Evolutionary conservation across 1,140 invertebrate genomes (phyloP).

Genomic region (Neodiprion virginianus): DNA sequence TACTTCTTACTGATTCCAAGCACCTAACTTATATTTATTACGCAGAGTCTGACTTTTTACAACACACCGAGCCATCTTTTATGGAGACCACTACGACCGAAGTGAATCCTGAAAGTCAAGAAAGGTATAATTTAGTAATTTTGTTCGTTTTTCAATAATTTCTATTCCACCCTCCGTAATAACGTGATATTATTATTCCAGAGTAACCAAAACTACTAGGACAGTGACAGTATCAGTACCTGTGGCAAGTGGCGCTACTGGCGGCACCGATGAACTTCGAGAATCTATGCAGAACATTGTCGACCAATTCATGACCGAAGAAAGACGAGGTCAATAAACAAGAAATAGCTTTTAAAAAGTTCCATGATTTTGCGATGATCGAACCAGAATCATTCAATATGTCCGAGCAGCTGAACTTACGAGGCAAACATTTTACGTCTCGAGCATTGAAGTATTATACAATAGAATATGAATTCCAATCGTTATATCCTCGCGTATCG

Average conservation of each 20-base stretch:
- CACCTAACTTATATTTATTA: slow-evolving; percentile 35
- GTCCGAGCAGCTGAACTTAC: slow-evolving; percentile 1
- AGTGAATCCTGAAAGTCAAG: slow-evolving; percentile 62
- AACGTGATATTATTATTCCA: slow-evolving; percentile 37
- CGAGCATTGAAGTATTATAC: not conserved
- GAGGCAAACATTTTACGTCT: slow-evolving; percentile 26
- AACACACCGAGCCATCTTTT: slow-evolving; percentile 65
- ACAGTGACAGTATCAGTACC: slow-evolving; percentile 54
- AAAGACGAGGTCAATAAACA: slow-evolving; percentile 50
- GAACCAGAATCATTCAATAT: not conserved
- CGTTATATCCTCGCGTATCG: slow-evolving; percentile 30
- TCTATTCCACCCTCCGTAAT: slow-evolving; percentile 10
- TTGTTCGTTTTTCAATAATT: not conserved
- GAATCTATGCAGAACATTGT: slow-evolving; percentile 65
- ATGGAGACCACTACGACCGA: slow-evolving; percentile 63
- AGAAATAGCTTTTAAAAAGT: not conserved
- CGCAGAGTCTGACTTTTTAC: slow-evolving; percentile 66
- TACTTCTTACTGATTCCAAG: not conserved
- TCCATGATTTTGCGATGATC: not conserved
- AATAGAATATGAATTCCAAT: slow-evolving; percentile 25
- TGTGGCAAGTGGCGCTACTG: slow-evolving; percentile 39
- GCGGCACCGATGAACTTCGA: slow-evolving; percentile 51
- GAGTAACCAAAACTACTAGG: slow-evolving; percentile 61
- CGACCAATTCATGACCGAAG: slow-evolving; percentile 65
- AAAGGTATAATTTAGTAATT: slow-evolving; percentile 54